Conservation (phyloP, 1,140 invertebrate genomes). For the Phymastichus coffea region DNA sequence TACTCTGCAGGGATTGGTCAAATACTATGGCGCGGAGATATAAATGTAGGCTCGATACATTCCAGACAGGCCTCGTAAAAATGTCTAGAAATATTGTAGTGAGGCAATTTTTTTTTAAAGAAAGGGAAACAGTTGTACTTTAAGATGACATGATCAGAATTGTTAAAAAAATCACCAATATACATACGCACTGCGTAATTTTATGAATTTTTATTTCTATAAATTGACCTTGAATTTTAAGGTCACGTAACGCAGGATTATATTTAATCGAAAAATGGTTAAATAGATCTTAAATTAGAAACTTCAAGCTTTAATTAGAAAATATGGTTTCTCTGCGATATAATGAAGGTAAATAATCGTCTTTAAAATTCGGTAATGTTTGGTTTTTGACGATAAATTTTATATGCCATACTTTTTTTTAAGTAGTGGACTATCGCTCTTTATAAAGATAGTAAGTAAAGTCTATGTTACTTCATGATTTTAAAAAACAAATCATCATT, state of each 20-base stretch:
- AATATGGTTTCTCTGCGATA: too few species aligned
- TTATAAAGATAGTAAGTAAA: neutral
- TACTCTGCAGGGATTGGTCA: too few species aligned
- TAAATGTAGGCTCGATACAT: too few species aligned
- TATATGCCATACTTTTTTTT: neutral
- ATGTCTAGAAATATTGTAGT: too few species aligned
- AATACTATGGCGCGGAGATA: too few species aligned
- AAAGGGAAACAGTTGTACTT: neutral
- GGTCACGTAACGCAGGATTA: neutral
- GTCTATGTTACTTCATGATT: neutral
- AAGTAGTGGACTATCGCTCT: too few species aligned
- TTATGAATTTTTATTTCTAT: neutral
- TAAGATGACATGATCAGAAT: neutral
- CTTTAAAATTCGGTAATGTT: too few species aligned
- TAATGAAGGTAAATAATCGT: too few species aligned
- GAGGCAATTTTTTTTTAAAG: neutral
- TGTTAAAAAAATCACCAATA: neutral
- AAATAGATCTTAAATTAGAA: too few species aligned
- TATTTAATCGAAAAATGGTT: neutral
- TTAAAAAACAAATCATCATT: neutral
- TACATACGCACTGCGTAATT: neutral
- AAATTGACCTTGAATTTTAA: neutral
- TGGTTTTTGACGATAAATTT: too few species aligned
- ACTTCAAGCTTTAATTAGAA: too few species aligned
- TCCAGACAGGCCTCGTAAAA: too few species aligned